A percentile compares a stretch with the other conserved stretches of the same genome.
phyloP scores from a whole-genome alignment of 2,888 invertebrate genomes.

The Petrolisthes manimaculis region DNA sequence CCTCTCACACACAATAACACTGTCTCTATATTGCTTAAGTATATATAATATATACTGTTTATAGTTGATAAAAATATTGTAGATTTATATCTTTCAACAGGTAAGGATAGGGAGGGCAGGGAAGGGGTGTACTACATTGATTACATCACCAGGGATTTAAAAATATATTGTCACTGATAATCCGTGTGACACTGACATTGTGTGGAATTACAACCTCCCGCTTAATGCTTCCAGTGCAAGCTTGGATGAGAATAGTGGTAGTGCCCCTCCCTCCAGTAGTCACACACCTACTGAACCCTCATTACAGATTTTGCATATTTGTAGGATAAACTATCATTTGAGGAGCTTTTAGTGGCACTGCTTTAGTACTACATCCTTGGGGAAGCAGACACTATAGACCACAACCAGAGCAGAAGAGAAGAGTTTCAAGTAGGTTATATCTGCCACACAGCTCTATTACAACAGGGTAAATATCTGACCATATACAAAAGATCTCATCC shows the following conservation, averaged over 20 bases:
- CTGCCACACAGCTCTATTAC: too few species aligned
- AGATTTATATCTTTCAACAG: constrained; percentile 3
- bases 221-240: background rate
- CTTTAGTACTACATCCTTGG: too few species aligned
- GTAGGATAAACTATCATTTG: too few species aligned
- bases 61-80: constrained; percentile 3
- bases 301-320: too few species aligned
- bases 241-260: background rate
- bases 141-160: background rate
- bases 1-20: background rate
- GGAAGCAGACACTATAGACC: too few species aligned
- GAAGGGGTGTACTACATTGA: background rate
- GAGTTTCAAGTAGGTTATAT: too few species aligned
- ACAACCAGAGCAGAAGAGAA: too few species aligned
- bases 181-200: background rate
- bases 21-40: background rate
- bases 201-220: background rate
- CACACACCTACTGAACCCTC: too few species aligned
- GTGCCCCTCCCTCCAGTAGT: too few species aligned
- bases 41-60: background rate
- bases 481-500: too few species aligned
- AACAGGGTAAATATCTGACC: too few species aligned
- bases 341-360: too few species aligned
- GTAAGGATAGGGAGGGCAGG: background rate
- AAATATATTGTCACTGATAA: background rate